phyloP scores from a whole-genome alignment of 2,113 vertebrate species.

The Pygoscelis antarcticus region DNA sequence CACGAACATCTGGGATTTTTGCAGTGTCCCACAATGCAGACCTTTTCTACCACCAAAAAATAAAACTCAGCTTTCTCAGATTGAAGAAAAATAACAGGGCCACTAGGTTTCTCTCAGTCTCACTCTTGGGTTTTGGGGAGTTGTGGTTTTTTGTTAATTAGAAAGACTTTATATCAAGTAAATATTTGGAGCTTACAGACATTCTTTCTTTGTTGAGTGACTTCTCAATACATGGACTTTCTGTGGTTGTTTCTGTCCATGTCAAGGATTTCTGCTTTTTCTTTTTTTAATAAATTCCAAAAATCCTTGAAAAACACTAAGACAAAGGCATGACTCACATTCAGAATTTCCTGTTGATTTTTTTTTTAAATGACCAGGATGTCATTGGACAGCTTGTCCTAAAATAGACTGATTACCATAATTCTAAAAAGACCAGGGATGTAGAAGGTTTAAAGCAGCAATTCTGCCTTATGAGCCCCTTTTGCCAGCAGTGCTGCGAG shows the following conservation, averaged over 20 bases:
- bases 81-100: background rate
- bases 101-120: background rate
- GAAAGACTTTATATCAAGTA: background rate
- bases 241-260: background rate
- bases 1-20: background rate
- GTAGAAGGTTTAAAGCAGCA: background rate
- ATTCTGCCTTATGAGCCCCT: background rate
- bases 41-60: background rate
- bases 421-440: background rate
- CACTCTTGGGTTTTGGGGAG: background rate
- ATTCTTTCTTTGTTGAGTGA: background rate
- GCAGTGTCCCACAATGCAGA: background rate
- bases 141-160: background rate
- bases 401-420: constrained; percentile 29
- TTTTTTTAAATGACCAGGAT: constrained; percentile 30
- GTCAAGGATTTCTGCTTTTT: constrained; percentile 30
- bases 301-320: constrained; percentile 59
- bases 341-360: constrained; percentile 52
- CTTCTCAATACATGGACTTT: background rate
- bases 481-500: background rate
- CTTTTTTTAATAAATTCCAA: constrained; percentile 32
- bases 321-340: constrained; percentile 62
- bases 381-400: constrained; percentile 30
- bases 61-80: background rate
- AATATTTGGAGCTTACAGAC: background rate